Base-by-base conservation (phyloP, 2,888 invertebrate genomes). In the Anaspis maculata region DNA sequence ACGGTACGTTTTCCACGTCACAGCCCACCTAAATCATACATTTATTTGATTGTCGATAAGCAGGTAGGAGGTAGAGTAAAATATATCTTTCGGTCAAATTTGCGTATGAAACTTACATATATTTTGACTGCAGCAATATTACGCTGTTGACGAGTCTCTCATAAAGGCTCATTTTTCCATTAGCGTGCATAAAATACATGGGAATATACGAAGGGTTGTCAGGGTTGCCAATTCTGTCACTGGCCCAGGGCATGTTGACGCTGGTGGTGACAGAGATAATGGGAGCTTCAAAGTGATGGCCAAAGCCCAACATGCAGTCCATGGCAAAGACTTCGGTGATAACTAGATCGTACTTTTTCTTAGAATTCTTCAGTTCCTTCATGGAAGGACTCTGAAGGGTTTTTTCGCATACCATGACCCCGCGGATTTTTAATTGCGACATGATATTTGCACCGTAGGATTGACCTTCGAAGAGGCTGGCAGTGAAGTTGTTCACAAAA, bases 181-280 rank as follows among this genome's bases (percentile, higher is more conserved):
- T 60, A 41, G 68, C 72, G 2, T 68, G 68, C n/a, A 71, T 59
- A 41, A 70, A 72, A 45, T 69, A 64, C 16, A 65, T 67, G 13
- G 78, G 75, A 6, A 74, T 66, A 42, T 67, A 73, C 0, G 79
- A 69, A 0, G 77, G 75, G 34, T 72, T 73, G 41, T 70, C 70
- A 0, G 72, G 69, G 32, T 74, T 57, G 3, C 74, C 74, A 12
- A 73, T 64, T 21, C 71, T 64, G 39, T 66, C 62, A 40, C 68
- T 71, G 25, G 69, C 68, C 68, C 72, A 76, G 0, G 77, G 73
- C 65, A 75, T 67, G 6, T 72, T 47, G 0, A 67, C 57, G 33
- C 73, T 71, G 0, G 74, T 71, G 14, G 72, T 73, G 1, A 73
- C 37, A 0, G 67, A 72, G 1, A 79, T 63, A 2, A 73, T 68